Evolutionary conservation across 2,797 vertebrate species (phyloP).

Genomic region (Gymnopithys bicolor): DNA sequence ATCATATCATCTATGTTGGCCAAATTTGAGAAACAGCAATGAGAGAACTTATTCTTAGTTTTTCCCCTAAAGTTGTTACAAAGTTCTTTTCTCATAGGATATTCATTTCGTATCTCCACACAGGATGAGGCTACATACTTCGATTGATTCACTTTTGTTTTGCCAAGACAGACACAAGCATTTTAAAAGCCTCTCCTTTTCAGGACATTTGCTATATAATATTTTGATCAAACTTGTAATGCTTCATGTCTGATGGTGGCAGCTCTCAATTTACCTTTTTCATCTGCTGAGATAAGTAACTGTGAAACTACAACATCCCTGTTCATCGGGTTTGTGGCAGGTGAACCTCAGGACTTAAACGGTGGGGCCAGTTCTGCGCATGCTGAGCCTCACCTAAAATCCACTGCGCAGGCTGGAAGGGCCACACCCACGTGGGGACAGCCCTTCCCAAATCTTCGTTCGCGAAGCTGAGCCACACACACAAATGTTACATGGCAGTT

Average conservation of each 20-base stretch:
- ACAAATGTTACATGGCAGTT: neutral
- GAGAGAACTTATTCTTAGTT: neutral
- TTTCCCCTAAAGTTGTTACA: neutral
- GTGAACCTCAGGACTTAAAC: no score
- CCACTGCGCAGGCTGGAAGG: no score
- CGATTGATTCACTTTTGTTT: neutral
- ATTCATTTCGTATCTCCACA: neutral
- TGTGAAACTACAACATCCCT: neutral
- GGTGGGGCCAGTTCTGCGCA: no score
- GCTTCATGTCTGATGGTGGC: neutral
- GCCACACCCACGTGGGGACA: no score
- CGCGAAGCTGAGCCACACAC: no score
- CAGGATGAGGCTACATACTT: neutral
- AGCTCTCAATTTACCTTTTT: slow-evolving; percentile 30
- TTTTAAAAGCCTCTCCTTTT: slow-evolving; percentile 1
- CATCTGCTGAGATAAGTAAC: neutral
- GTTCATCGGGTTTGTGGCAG: neutral
- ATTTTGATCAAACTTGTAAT: slow-evolving; percentile 8
- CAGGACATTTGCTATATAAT: neutral
- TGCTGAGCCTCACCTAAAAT: no score
- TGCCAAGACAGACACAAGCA: neutral
- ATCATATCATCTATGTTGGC: neutral
- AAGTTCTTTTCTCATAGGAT: neutral
- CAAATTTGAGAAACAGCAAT: neutral
- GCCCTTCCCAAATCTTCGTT: no score